phyloP scores from a whole-genome alignment of 2,888 invertebrate species.

The Drosophila prostipennis region DNA sequence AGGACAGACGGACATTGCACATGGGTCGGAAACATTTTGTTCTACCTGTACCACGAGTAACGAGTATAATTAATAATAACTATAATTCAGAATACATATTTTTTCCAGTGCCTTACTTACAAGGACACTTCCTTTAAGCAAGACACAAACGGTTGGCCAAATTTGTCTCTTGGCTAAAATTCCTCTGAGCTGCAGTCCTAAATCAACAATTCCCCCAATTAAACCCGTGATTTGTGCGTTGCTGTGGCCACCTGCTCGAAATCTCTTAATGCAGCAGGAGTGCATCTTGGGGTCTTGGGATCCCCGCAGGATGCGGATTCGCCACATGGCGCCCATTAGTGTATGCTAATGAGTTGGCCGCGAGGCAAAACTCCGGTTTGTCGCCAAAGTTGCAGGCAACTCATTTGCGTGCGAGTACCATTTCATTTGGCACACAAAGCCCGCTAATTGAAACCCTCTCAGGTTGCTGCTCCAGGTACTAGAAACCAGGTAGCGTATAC shows the following conservation, averaged over 20 bases:
- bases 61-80: no score
- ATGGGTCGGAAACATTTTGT: no score
- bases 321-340: conserved; percentile 32
- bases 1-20: no score
- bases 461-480: conserved; percentile 7
- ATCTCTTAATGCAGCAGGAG: conserved; percentile 21
- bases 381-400: conserved; percentile 1
- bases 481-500: background rate
- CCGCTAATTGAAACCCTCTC: conserved; percentile 34
- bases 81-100: background rate
- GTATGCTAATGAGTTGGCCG: conserved; percentile 28
- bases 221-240: conserved; percentile 24
- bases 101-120: background rate
- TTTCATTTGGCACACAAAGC: conserved; percentile 26
- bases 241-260: background rate
- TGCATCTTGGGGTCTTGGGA: conserved; percentile 25
- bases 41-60: no score
- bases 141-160: conserved; percentile 14
- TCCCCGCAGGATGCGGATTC: conserved; percentile 1
- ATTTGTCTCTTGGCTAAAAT: conserved; percentile 5
- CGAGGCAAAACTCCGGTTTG: background rate
- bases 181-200: conserved; percentile 1
- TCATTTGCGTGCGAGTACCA: conserved; percentile 23
- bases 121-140: background rate
- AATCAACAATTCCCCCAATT: conserved; percentile 24